Evolutionary conservation across 2,888 invertebrate species (phyloP), one percentile per base, ranked within the genome.

Genomic region (Eupithecia dodoneata): DNA sequence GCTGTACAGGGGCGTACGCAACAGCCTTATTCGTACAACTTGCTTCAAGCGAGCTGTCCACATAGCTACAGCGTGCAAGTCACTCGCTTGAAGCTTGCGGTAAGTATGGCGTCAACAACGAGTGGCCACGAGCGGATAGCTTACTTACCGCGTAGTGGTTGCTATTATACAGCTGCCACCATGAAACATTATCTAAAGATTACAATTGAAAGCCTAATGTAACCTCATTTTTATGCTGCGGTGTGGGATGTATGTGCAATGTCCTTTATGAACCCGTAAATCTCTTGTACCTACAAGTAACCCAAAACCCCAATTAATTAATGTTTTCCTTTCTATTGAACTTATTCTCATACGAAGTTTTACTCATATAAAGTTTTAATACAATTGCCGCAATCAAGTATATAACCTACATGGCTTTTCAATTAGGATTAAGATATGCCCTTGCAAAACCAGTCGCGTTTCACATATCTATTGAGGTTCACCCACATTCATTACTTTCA

Each of bases 391-490:
- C 76, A 76, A 76, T 76, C n/a, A 65, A 59, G 15, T 72, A 42
- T 75, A 75, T 76, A n/a, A 70, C 73, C 41, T 76, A 76, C 80
- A 79, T 67, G 80, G 30, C 74, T 81, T 78, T 76, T 82, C 79
- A 79, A 81, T 81, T 81, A 80, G 78, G 81, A 80, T 80, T 77
- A 82, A 73, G 75, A 74, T 74, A 72, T 77, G 75, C 75, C 71
- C 78, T 77, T 79, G 76, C 79, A 79, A 76, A 80, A 77, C 76
- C 52, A 72, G 78, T 76, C 72, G 55, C 47, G 67, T 71, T 77
- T 71, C 63, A 78, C 76, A 78, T 80, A 80, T 79, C 79, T 80
- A 82, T 80, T 72, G 79, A 80, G 79, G 82, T 80, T 81, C 81
- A 81, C 82, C 82, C 79, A 82, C 82, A 75, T 72, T 65, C 52